Percentiles rank a stretch among this genome's conserved stretches.
phyloP scores from a whole-genome alignment of 2,888 invertebrate species.

The Pyrrhosoma nymphula region DNA sequence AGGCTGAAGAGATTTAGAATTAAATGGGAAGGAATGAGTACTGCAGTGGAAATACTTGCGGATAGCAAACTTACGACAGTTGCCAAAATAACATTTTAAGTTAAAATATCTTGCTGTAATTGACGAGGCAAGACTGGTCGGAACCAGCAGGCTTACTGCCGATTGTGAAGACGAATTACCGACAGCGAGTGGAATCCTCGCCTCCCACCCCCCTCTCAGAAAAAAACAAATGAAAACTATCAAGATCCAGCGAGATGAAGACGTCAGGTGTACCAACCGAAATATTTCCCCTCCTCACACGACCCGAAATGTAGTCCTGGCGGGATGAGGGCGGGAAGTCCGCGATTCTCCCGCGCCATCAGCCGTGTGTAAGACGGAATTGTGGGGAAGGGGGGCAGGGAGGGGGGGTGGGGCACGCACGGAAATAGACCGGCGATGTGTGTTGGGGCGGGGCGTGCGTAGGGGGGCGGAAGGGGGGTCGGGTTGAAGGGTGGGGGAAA shows the following conservation, averaged over 20 bases:
- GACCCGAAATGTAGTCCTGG: conserved; percentile 1
- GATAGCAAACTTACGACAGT: no score
- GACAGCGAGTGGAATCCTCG: no score
- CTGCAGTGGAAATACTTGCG: no score
- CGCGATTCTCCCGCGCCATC: not conserved
- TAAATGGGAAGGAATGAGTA: no score
- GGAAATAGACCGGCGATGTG: not conserved
- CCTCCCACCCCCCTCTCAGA: no score
- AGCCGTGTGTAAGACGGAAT: not conserved
- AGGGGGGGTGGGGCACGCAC: not conserved
- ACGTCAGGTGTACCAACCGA: conserved; percentile 36
- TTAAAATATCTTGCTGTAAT: not conserved
- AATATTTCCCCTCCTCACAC: not conserved
- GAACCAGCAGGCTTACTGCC: not conserved
- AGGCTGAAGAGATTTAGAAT: no score
- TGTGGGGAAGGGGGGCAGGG: not conserved
- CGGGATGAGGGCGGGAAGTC: not conserved
- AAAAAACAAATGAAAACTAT: not conserved
- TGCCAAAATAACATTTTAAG: no score
- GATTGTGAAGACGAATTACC: not conserved
- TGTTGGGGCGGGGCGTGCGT: no score
- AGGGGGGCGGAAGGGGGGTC: not conserved
- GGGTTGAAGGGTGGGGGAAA: not conserved
- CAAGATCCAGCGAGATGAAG: not conserved
- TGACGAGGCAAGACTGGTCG: not conserved